Base-by-base conservation (phyloP, 1,140 invertebrate genomes). In the Eumeta japonica region DNA sequence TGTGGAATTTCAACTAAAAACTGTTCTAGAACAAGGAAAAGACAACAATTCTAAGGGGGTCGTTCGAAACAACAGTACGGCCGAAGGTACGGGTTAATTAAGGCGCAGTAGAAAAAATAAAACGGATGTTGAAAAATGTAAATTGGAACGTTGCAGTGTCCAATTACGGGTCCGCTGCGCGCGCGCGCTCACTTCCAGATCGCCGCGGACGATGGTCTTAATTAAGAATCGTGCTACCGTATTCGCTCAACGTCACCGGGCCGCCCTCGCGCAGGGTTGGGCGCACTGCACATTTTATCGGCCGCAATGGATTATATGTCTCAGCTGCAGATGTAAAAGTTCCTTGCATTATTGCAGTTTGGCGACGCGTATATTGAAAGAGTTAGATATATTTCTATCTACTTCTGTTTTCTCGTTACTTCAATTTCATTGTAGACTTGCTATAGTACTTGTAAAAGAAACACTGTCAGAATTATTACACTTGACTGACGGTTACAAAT, bases 211-310 rank as follows among this genome's bases (percentile, higher is more conserved):
- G 55, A 62, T 60, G 55, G 43, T 59, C 47, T 61, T 66, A 65
- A 65, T 72, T 68, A 67, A 68, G 46, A 58, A 66, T 56, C 53
- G 62, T 52, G 55, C 55, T 64, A 60, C 56, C 50, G 56, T 64
- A 56, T 59, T 61, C 51, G 40, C 33, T 50, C 48, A 53, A 49
- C 37, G 27, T 38, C 56, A 48, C 62, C 63, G 66, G n/a, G n/a
- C n/a, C n/a, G n/a, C n/a, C n/a, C n/a, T n/a, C n/a, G n/a, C n/a
- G n/a, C n/a, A n/a, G n/a, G n/a, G n/a, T n/a, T n/a, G n/a, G n/a
- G n/a, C n/a, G n/a, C n/a, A n/a, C n/a, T n/a, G n/a, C n/a, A n/a
- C n/a, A n/a, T n/a, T n/a, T n/a, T n/a, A n/a, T n/a, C n/a, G n/a
- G n/a, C n/a, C n/a, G n/a, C n/a, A n/a, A n/a, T n/a, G n/a, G n/a